Conservation (phyloP, 1,140 invertebrate genomes). For the Ericerus pela region DNA sequence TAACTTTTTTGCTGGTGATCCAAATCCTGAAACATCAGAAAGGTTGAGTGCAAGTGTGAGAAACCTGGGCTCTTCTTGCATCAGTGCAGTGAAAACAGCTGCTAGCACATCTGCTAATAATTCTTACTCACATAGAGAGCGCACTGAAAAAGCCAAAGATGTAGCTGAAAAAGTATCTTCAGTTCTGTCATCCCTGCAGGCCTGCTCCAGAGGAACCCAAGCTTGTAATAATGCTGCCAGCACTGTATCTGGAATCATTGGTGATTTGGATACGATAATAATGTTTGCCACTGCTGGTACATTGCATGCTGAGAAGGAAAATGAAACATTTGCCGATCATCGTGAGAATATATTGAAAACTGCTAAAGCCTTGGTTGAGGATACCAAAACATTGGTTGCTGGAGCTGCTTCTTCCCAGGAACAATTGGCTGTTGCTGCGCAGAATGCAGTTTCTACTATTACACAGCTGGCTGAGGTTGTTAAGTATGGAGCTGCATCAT, state of each 20-base stretch:
- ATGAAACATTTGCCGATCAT: constrained; percentile 79
- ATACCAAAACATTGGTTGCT: constrained; percentile 93
- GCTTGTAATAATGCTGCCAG: constrained; percentile 97
- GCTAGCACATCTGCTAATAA: constrained; percentile 61
- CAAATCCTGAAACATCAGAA: constrained; percentile 55
- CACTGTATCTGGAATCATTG: constrained; percentile 95
- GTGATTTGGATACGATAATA: constrained; percentile 95
- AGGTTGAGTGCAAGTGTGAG: constrained; percentile 55
- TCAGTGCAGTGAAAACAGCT: constrained; percentile 60
- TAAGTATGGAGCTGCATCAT: constrained; percentile 85
- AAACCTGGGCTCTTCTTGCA: constrained; percentile 59
- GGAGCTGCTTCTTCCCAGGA: constrained; percentile 89
- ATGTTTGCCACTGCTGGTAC: constrained; percentile 99
- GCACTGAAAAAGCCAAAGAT: constrained; percentile 63
- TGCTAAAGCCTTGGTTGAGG: constrained; percentile 96
- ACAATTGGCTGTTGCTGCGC: constrained; percentile 86
- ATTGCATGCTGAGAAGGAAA: constrained; percentile 79
- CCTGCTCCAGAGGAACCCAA: constrained; percentile 88
- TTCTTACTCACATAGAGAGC: constrained; percentile 55
- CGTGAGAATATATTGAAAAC: constrained; percentile 94
- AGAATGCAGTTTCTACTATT: constrained; percentile 93
- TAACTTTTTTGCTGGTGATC: constrained; percentile 77
- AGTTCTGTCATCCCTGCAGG: constrained; percentile 26
- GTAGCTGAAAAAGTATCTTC: constrained; percentile 68
- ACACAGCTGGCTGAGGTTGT: constrained; percentile 92